Conservation (phyloP, 1,140 invertebrate genomes). For the Copidosoma floridanum region DNA sequence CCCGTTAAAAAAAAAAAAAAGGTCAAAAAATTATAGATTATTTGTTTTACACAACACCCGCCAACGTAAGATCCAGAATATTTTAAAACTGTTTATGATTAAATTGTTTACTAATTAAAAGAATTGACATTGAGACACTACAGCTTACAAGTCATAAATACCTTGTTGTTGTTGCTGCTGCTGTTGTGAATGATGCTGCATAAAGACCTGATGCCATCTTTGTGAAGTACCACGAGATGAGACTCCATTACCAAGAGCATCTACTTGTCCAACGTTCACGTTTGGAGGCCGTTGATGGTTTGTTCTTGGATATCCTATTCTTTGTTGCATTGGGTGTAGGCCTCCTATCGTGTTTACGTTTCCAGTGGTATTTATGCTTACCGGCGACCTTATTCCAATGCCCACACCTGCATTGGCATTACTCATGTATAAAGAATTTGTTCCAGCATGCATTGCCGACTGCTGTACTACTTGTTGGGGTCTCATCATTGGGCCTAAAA, state of each 20-base stretch:
- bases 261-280: slow-evolving; percentile 56
- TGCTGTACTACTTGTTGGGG: slow-evolving; percentile 62
- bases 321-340: slow-evolving; percentile 59
- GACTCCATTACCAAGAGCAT: slow-evolving; percentile 50
- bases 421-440: slow-evolving; percentile 53
- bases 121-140: too few species aligned
- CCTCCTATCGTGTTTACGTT: slow-evolving; percentile 50
- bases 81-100: too few species aligned
- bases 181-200: slow-evolving; percentile 60
- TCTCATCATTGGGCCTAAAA: slow-evolving; percentile 66
- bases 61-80: too few species aligned
- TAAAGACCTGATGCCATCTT: slow-evolving; percentile 71
- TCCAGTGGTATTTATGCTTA: slow-evolving; percentile 44
- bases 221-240: slow-evolving; percentile 45
- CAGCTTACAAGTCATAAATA: slow-evolving; percentile 33
- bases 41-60: too few species aligned
- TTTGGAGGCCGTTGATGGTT: slow-evolving; percentile 59
- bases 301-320: slow-evolving; percentile 54
- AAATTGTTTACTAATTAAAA: too few species aligned
- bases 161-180: slow-evolving; percentile 66
- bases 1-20: too few species aligned
- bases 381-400: slow-evolving; percentile 24
- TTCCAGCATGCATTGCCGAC: slow-evolving; percentile 46
- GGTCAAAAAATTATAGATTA: too few species aligned
- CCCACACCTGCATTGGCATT: slow-evolving; percentile 40